Base-by-base conservation (phyloP, 2,113 vertebrate species). In the Zeus faber region DNA sequence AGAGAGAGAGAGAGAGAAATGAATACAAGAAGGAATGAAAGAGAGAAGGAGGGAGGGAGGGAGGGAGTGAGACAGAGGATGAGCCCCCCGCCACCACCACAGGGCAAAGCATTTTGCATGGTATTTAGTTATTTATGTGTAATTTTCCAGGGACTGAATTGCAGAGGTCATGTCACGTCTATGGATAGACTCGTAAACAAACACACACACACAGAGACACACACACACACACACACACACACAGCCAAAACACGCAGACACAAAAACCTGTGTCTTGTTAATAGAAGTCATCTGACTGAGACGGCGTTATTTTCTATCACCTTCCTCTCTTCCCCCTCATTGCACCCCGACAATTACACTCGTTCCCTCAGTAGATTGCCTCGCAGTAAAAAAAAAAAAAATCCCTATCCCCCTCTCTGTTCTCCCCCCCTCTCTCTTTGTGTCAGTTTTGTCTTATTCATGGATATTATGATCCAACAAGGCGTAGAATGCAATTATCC, bases 81-180 rank as follows among this genome's bases (percentile, higher is more conserved):
- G 8, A 66, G 64, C 60, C 52, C 49, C 58, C 79, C 77, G 62
- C 70, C 1, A n/a, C n/a, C n/a, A n/a, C n/a, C n/a, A n/a, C n/a
- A 14, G 62, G 74, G 76, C 23, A 22, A 18, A 65, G 61, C 59
- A 62, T 80, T 85, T 70, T 77, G 65, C 76, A 76, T 70, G 72
- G 59, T 53, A 72, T 73, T 83, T 77, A 83, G 68, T 82, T 83
- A 82, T 87, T 87, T 71, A 79, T 81, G 74, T 71, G 76, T 65
- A 78, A 78, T 82, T 72, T 62, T 75, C 58, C 20, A 65, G 61
- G 54, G 81, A 80, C 56, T 65, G 66, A 77, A 74, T 79, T 67
- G 67, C 68, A 72, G 72, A 82, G 83, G 83, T 82, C 81, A 43
- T 67, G 77, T 76, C 77, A 63, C 55, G 62, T 70, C 62, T 61